Evolutionary conservation across 1,140 invertebrate genomes (phyloP).

Genomic region (Bombus waltoni): DNA sequence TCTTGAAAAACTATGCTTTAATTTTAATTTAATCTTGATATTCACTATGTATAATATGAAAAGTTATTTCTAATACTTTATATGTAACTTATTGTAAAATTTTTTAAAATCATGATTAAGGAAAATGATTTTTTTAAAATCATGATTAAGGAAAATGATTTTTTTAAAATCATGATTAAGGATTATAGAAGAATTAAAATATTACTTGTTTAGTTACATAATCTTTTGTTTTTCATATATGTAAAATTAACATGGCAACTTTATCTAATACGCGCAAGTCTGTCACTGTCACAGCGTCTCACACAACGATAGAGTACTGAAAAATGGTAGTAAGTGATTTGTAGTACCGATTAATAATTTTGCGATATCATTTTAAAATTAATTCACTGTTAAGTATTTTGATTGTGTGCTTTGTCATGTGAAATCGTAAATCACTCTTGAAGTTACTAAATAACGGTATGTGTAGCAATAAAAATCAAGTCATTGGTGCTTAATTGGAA

Average conservation of each 20-base stretch:
- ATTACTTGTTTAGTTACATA: neutral
- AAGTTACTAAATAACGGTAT: constrained; percentile 2
- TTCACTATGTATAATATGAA: neutral
- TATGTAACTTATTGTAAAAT: neutral
- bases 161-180: neutral
- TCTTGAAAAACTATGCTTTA: neutral
- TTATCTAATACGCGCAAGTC: constrained; percentile 13
- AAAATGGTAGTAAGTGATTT: constrained; percentile 27
- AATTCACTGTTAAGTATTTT: neutral
- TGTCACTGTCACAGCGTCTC: constrained; percentile 30
- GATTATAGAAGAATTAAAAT: neutral
- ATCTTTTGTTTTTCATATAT: neutral
- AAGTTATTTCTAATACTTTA: neutral
- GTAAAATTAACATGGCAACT: constrained; percentile 14
- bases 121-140: neutral
- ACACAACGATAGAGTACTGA: constrained; percentile 1
- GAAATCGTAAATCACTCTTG: neutral
- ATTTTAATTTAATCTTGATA: neutral
- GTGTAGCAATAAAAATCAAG: neutral
- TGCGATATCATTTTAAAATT: neutral
- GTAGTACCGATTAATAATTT: constrained; percentile 39
- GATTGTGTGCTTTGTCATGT: neutral
- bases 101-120: neutral
- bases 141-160: neutral
- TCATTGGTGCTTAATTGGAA: constrained; percentile 7